Percentiles rank a stretch among this genome's conserved stretches.
These are phyloP conservation scores for Eumerus sabulonum DNA, from an alignment of 2,888 invertebrate species.

Conservation along the genomic window DNA sequence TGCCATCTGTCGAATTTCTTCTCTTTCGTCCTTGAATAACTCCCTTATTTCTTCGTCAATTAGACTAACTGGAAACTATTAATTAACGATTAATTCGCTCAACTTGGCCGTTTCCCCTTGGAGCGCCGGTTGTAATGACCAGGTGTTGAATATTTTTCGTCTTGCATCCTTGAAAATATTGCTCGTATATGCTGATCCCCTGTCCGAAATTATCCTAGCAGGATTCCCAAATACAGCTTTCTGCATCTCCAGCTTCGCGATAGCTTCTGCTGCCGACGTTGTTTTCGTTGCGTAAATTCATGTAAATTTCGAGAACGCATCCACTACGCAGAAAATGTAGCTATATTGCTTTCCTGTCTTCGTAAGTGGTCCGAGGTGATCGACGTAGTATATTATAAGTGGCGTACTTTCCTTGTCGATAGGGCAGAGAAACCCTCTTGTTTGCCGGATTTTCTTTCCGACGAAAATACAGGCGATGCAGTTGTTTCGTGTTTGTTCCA, in stretches of 20 bases:
- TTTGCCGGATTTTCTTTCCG: constrained; percentile 1
- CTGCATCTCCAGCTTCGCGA: constrained; percentile 6
- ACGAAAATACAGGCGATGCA: neutral
- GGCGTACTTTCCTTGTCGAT: constrained; percentile 6
- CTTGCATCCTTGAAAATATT: constrained; percentile 13
- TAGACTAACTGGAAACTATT: neutral
- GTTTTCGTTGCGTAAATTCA: constrained; percentile 17
- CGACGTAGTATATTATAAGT: constrained; percentile 11
- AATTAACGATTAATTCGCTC: neutral
- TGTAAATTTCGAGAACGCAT: too few relatives aligned
- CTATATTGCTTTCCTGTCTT: constrained; percentile 1
- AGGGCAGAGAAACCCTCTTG: constrained; percentile 3
- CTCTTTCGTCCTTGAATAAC: neutral
- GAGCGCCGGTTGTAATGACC: neutral
- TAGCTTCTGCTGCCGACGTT: constrained; percentile 3
- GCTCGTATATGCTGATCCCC: constrained; percentile 13
- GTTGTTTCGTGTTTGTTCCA: neutral
- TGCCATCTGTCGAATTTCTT: neutral
- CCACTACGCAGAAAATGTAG: neutral
- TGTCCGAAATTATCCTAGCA: constrained; percentile 5
- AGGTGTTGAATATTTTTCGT: neutral
- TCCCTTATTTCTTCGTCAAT: neutral
- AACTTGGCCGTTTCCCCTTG: neutral
- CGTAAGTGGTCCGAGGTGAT: constrained; percentile 11
- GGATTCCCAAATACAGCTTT: constrained; percentile 7